Evolutionary conservation across 2,797 vertebrate species (phyloP), one percentile per base, ranked within the genome.

Genomic region (Pampus argenteus): DNA sequence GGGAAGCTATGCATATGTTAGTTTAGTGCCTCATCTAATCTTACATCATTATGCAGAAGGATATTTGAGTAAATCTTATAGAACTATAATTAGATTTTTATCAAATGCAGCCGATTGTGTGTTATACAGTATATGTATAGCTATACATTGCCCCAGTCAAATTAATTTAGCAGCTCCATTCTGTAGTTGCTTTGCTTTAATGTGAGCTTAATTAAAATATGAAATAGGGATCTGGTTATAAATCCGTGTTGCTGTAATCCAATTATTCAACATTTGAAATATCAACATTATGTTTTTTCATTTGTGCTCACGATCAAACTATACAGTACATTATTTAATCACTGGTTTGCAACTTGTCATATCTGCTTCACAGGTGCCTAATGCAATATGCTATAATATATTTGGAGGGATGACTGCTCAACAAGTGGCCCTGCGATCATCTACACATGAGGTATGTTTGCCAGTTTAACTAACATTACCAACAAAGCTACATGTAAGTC

Each of bases 1-100:
- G 81, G 82, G 81, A 88, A 60, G 62, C 79, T 51, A 58, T 86
- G 75, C 84, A 85, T 86, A 69, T 89, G 81, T 91, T 91, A 88
- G 62, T 82, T 84, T 79, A 85, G 74, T 78, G 82, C 58, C 76
- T 85, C 82, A 90, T 92, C 83, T 90, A 84, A 91, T 92, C 88
- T 89, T 62, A 66, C 67, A 81, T 88, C 71, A 83, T 82, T 85
- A 89, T 82, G 65, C 81, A 78, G 69, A 81, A 40, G 48, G 71
- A 54, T 79, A 69, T 88, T 83, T 73, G 76, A 78, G 55, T 76
- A 81, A 79, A 83, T 83, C 52, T 73, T 83, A 83, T 74, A 67
- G 51, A 82, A 81, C 44, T 73, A 44, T 80, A 88, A 89, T 90
- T 81, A 66, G 61, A 79, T 76, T 86, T 82, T 70, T 79, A 86